Evolutionary conservation across 1,140 invertebrate species (phyloP), one percentile per base, ranked within the genome.

Genomic region (Tetramorium parvispinum): DNA sequence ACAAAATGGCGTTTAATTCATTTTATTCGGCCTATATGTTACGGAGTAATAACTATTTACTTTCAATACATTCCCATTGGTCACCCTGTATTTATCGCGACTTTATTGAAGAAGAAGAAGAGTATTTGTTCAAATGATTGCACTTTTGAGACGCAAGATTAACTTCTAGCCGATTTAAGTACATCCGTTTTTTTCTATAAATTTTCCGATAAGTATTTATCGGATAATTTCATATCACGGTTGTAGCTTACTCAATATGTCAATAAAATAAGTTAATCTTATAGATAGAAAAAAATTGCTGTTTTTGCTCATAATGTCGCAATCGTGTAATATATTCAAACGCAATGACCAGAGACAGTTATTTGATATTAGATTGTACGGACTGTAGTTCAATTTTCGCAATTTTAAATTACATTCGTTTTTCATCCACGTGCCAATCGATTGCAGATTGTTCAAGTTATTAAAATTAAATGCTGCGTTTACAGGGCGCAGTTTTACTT

Each of bases 301-400:
- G 7, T 27, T 81, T 32, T 46, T 49, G 8, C 57, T 32, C 10
- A 6, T 11, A 13, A 1, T 59, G 18, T 55, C 11, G 16, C 10
- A 68, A 68, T 49, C 49, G 2, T 68, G 24, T 46, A 82, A 82
- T 82, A 46, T 21, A 2, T 24, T 43, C n/a, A 40, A 57, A 71
- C 16, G 2, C 18, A 40, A 27, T 18, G 16, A 71, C 11, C 8
- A 37, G 40, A 10, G 40, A 59, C 40, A 59, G 18, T 27, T n/a
- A n/a, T n/a, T 13, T 61, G 16, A 57, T 11, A 73, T 37, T 59
- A 57, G 11, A 77, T 59, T 49, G 21, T 8, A 37, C 46, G 73
- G 21, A 81, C 3, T 32, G 27, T 32, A 32, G 27, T n/a, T 7
- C 1, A 13, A 70, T 70, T 83, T 83, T 73, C 40, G 27, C 27